These are phyloP conservation scores for Ispidina picta DNA, from an alignment of 2,797 vertebrate species.

Conservation along the genomic window DNA sequence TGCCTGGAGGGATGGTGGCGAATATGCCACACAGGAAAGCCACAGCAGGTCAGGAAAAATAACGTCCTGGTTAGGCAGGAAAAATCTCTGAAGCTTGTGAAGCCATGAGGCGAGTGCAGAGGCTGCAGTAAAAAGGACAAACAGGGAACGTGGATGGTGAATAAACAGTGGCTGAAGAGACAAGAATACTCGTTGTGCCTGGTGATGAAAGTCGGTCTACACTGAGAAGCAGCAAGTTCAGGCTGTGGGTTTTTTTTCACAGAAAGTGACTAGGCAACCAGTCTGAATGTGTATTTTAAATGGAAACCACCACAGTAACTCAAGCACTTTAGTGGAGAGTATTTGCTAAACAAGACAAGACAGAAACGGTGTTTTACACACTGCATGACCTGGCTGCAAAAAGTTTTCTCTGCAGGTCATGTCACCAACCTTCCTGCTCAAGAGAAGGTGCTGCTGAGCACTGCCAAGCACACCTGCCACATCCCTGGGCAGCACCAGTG, in stretches of 20 bases:
- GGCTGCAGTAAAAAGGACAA: slow-evolving; percentile 20
- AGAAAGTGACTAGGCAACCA: slow-evolving; percentile 12
- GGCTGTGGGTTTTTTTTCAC: background rate
- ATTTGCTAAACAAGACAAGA: background rate
- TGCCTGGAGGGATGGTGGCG: background rate
- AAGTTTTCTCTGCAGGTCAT: background rate
- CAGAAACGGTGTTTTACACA: slow-evolving; percentile 16
- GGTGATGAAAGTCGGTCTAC: background rate
- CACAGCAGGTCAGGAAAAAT: slow-evolving; percentile 15
- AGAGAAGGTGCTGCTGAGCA: background rate
- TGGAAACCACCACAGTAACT: background rate
- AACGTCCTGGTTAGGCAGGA: background rate
- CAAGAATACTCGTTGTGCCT: background rate
- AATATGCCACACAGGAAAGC: background rate
- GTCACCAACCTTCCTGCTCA: background rate
- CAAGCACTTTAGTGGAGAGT: background rate
- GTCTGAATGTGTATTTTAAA: background rate
- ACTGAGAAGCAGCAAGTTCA: background rate
- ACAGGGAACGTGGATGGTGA: background rate
- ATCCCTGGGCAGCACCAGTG: rapidly evolving
- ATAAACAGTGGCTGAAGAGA: background rate
- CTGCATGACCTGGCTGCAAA: background rate
- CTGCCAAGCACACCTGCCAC: rapidly evolving
- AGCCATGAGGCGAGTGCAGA: slow-evolving; percentile 11
- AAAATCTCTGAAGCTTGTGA: slow-evolving; percentile 34